These are phyloP conservation scores for Diacarnus erythraeanus DNA, from an alignment of 37 sponge, comb jelly and placozoan genomes.

Conservation along the genomic window DNA sequence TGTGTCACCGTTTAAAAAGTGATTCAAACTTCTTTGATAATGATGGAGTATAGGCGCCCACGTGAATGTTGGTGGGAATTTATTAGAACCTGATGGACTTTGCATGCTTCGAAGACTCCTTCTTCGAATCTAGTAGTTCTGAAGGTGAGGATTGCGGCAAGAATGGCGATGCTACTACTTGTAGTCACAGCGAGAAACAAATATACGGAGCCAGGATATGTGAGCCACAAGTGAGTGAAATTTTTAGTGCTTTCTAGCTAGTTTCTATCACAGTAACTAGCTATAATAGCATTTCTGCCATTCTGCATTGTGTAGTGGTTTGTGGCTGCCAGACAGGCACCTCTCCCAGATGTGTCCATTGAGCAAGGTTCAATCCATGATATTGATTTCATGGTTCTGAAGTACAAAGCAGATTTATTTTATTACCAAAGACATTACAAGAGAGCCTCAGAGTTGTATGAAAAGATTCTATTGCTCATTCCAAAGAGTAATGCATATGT, in stretches of 20 bases:
- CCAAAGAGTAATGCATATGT: constrained; percentile 16
- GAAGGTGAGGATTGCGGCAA: background rate
- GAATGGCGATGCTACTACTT: background rate
- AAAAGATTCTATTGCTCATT: background rate
- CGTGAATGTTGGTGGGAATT: background rate
- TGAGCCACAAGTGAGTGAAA: constrained; percentile 3
- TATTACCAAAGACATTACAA: constrained; percentile 14
- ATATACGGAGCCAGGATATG: constrained; percentile 24
- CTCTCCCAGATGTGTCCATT: background rate
- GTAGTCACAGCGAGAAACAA: background rate
- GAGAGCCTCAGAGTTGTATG: background rate
- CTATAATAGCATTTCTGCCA: background rate
- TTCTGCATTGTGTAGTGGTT: constrained; percentile 4
- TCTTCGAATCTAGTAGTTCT: constrained; percentile 4
- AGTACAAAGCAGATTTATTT: constrained; percentile 45
- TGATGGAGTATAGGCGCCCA: background rate
- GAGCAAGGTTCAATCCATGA: constrained; percentile 2
- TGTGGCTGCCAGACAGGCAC: background rate
- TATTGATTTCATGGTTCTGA: constrained; percentile 27
- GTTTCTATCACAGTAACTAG: too few species aligned
- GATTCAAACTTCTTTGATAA: too few species aligned
- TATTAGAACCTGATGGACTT: background rate
- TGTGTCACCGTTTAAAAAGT: too few species aligned
- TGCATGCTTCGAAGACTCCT: constrained; percentile 35
- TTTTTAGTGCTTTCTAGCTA: too few species aligned